A percentile compares a stretch with the other conserved stretches of the same genome.
These are phyloP conservation scores for Drosophila mulleri DNA, from an alignment of 2,888 invertebrate genomes.

Conservation along the genomic window DNA sequence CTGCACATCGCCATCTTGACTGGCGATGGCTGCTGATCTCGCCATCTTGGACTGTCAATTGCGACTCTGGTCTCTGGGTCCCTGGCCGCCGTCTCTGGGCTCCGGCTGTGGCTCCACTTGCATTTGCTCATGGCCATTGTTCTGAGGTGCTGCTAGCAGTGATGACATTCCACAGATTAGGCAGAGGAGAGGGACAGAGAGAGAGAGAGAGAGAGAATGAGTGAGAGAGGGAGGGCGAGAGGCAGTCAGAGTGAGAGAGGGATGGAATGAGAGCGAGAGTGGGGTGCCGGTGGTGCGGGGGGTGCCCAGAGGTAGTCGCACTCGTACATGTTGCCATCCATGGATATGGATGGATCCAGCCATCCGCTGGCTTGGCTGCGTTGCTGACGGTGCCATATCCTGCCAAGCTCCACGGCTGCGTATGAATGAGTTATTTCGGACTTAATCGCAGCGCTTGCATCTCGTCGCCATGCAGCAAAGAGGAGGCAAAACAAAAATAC, in stretches of 20 bases:
- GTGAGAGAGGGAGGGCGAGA: neutral
- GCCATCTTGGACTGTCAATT: constrained; percentile 72
- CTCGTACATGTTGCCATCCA: constrained; percentile 34
- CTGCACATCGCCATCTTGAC: constrained; percentile 69
- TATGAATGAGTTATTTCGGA: constrained; percentile 83
- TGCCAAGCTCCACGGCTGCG: constrained; percentile 66
- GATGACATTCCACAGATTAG: constrained; percentile 79
- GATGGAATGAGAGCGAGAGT: constrained; percentile 3
- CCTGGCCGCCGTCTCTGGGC: constrained; percentile 13
- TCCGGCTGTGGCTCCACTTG: constrained; percentile 37
- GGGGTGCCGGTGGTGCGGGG: neutral
- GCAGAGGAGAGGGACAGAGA: constrained; percentile 3
- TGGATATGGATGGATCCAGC: constrained; percentile 8
- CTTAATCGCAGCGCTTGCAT: constrained; percentile 74
- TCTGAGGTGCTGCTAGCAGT: constrained; percentile 63
- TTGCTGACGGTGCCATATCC: constrained; percentile 58
- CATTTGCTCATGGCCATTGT: constrained; percentile 67
- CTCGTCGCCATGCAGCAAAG: constrained; percentile 54
- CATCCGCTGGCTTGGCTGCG: constrained; percentile 2
- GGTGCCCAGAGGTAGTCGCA: neutral
- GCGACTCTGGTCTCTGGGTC: constrained; percentile 30
- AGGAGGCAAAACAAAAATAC: constrained; percentile 16
- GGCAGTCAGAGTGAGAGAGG: neutral
- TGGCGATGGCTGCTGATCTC: constrained; percentile 72
- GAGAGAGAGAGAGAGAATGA: neutral